Base-by-base conservation (phyloP, 2,797 vertebrate species). In the Crax fasciolata region DNA sequence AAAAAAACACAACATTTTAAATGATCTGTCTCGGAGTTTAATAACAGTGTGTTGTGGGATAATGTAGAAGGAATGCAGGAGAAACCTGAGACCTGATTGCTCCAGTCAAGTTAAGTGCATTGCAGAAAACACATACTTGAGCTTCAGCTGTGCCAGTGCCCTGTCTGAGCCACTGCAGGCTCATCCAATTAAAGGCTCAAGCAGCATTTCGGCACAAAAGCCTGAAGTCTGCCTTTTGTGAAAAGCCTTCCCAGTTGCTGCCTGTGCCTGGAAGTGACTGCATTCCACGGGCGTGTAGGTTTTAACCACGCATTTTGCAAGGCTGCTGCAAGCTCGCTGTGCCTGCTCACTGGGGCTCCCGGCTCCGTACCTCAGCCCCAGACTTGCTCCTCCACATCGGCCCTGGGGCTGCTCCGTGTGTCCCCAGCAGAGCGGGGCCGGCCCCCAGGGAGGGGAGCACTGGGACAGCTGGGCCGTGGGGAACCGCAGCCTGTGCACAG, bases 61-160 rank as follows among this genome's bases (percentile, higher is more conserved):
- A 89, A 94, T 78, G 93, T 84, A 24, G 2, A 41, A 95, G 85
- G 92, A 94, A 93, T 85, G 94, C 57, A 27, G 67, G 73, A 84
- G 95, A 87, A 96, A 93, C 82, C 70, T 27, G 90, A 91, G 76
- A 86, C 28, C 72, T 5, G 35, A 32, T 72, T 30, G 82, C 92
- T 67, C 58, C 79, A 59, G 87, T 49, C 66, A 27, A 51, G 78
- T 39, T 25, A 6, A 80, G 84, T 65, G 84, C 62, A 3, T 10
- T 86, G 92, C 70, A 70, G 82, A 75, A 65, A 65, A 18, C 32
- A 13, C 43, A 0, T 1, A 21, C 43, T 3, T 63, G 89, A 80
- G 81, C 61, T 67, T 82, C 68, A 43, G 68, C 81, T 51, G 78
- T 65, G 84, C 62, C 38, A 0, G 44, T 71, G 77, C 84, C 71